Percentiles rank a stretch among this genome's conserved stretches.
Conservation (phyloP, 2,113 vertebrate genomes). For the Notechis scutatus region DNA sequence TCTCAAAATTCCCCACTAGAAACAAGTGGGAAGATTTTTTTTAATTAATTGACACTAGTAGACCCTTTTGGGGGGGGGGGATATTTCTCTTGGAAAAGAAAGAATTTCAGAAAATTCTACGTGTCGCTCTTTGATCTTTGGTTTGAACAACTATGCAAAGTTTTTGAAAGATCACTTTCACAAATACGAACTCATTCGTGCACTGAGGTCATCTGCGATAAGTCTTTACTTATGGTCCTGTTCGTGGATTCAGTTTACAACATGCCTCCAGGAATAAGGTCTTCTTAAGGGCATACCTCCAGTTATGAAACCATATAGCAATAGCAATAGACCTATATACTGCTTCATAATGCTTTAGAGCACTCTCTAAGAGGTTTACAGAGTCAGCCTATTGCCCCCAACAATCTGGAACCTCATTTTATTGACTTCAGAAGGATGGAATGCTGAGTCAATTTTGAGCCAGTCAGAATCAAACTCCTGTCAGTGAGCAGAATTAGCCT, state of each 20-base stretch:
- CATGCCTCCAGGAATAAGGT: background rate
- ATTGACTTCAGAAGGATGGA: background rate
- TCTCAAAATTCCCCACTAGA: background rate
- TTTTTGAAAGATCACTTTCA: background rate
- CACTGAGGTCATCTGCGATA: background rate
- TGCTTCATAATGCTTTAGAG: background rate
- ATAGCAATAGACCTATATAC: background rate
- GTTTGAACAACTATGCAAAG: background rate
- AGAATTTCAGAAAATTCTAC: background rate
- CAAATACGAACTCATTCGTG: background rate
- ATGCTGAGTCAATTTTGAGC: background rate
- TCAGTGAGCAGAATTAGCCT: background rate
- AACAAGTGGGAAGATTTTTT: background rate
- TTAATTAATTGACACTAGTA: background rate
- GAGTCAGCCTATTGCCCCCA: background rate
- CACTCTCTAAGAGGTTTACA: background rate
- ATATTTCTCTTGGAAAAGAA: background rate
- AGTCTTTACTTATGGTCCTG: background rate
- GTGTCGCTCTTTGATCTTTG: background rate
- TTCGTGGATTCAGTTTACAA: background rate
- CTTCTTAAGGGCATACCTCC: background rate
- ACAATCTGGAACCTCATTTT: background rate
- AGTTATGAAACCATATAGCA: background rate
- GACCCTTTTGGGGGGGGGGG: background rate
- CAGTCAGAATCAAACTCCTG: background rate